These are phyloP conservation scores for Lasioglossum morio DNA, from an alignment of 2,888 invertebrate species.

Conservation along the genomic window DNA sequence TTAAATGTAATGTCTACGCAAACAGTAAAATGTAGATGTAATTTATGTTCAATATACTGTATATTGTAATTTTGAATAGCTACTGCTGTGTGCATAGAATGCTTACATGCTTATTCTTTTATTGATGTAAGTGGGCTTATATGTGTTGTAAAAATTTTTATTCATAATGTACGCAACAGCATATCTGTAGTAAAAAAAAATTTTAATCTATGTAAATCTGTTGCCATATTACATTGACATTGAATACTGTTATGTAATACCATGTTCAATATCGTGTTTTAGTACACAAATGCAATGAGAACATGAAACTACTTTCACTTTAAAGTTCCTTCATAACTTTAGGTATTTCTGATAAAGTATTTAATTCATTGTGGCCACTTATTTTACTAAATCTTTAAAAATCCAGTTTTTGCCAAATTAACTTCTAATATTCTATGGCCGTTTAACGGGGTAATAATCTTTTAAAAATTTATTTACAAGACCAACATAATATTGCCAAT, in stretches of 20 bases:
- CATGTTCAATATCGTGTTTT: conserved; percentile 1
- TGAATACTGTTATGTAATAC: conserved; percentile 17
- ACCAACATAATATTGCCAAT: conserved; percentile 13
- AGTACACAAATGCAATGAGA: conserved; percentile 21
- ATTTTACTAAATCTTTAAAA: background rate
- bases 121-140: conserved; percentile 68
- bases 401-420: background rate
- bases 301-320: conserved; percentile 16
- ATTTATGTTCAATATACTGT: conserved; percentile 69
- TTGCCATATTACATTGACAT: conserved; percentile 45
- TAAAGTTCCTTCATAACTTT: conserved; percentile 33
- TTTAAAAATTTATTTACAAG: background rate
- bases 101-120: conserved; percentile 70
- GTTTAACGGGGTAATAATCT: background rate
- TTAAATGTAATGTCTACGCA: conserved; percentile 31
- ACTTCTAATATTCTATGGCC: conserved; percentile 8
- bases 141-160: conserved; percentile 56
- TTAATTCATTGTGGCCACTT: background rate
- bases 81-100: conserved; percentile 66
- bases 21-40: conserved; percentile 37
- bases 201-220: conserved; percentile 23
- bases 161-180: conserved; percentile 65
- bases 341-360: background rate
- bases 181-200: conserved; percentile 63
- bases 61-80: conserved; percentile 52